Evolutionary conservation across 2,113 vertebrate species (phyloP).

Genomic region (Myotis yumanensis): DNA sequence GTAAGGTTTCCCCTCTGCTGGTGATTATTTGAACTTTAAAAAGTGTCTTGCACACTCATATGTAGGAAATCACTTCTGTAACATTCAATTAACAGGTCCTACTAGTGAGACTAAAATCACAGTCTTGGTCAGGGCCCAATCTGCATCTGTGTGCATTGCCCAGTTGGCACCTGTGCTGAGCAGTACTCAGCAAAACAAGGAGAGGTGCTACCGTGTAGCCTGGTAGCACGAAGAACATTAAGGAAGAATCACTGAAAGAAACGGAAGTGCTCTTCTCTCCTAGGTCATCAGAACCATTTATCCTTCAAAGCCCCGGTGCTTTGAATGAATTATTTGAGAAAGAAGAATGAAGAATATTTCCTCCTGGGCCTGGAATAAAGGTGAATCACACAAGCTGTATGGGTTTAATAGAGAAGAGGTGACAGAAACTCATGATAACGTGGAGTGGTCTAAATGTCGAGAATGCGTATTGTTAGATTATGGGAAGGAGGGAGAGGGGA

Average conservation of each 20-base stretch:
- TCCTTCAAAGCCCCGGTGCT: constrained; percentile 24
- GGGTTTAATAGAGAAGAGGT: constrained; percentile 50
- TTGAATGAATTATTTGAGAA: constrained; percentile 37
- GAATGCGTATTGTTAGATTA: constrained; percentile 17
- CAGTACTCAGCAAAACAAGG: neutral
- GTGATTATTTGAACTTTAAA: neutral
- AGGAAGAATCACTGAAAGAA: constrained; percentile 61
- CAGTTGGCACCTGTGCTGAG: rapidly evolving
- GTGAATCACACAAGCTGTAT: neutral
- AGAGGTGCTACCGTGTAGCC: neutral
- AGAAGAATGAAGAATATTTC: constrained; percentile 12
- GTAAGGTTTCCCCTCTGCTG: constrained; percentile 37
- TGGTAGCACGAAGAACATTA: neutral
- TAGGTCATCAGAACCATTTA: neutral
- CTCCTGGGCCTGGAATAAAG: neutral
- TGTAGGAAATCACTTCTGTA: neutral
- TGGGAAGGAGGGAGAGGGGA: constrained; percentile 24
- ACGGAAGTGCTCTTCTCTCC: constrained; percentile 7
- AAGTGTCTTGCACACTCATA: neutral
- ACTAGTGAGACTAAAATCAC: neutral
- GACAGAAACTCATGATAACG: constrained; percentile 39
- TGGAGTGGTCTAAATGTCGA: constrained; percentile 45
- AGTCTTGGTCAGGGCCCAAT: no score
- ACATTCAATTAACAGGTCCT: neutral
- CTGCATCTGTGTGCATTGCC: no score